These are phyloP conservation scores for Diaperis boleti DNA, from an alignment of 2,888 invertebrate species.

Conservation along the genomic window DNA sequence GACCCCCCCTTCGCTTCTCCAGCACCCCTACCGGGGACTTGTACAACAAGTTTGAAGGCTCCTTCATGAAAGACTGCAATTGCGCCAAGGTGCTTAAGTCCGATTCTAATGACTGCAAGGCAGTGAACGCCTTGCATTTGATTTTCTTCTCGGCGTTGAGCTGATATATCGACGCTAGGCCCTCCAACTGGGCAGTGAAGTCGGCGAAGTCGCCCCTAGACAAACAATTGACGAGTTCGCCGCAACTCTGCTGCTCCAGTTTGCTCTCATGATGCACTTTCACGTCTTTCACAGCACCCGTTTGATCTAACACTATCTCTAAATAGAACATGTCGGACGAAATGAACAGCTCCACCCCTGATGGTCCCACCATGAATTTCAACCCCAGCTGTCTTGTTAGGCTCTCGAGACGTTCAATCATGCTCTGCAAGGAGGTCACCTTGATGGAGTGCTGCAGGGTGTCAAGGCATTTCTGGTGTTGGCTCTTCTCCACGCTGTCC, in stretches of 20 bases:
- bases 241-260: conserved; percentile 85
- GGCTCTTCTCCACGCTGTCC: conserved; percentile 86
- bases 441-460: conserved; percentile 94
- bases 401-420: conserved; percentile 92
- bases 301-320: conserved; percentile 87
- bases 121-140: conserved; percentile 93
- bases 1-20: conserved; percentile 86
- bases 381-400: conserved; percentile 91
- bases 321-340: conserved; percentile 97
- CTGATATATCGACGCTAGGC: conserved; percentile 87
- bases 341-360: conserved; percentile 87
- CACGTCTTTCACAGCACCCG: conserved; percentile 89
- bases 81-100: conserved; percentile 88
- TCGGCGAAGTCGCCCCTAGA: conserved; percentile 90
- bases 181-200: conserved; percentile 91
- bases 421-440: conserved; percentile 90
- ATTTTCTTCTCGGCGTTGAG: conserved; percentile 95
- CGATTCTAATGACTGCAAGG: conserved; percentile 90
- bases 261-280: conserved; percentile 93
- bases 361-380: conserved; percentile 87
- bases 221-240: conserved; percentile 87
- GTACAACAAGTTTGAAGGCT: conserved; percentile 81
- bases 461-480: conserved; percentile 91
- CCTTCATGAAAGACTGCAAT: conserved; percentile 79
- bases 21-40: conserved; percentile 91